Conservation (phyloP, 1,140 invertebrate genomes). For the Epicauta chinensis region DNA sequence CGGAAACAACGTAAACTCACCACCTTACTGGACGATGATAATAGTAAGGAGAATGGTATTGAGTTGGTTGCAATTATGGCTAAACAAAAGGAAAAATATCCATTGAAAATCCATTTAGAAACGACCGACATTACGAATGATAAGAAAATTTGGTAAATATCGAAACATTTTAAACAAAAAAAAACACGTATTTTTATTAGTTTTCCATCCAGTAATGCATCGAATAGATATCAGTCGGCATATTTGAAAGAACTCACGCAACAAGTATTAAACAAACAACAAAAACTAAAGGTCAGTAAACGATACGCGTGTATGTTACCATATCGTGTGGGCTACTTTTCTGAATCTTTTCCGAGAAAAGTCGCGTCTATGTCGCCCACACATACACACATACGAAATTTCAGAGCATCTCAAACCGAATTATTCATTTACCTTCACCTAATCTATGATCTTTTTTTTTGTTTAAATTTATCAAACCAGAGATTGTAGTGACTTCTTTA, state of each 20-base stretch:
- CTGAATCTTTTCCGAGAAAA: not conserved
- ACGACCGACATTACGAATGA: conserved; percentile 54
- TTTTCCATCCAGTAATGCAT: too few species aligned
- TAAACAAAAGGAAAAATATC: conserved; percentile 42
- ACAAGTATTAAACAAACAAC: conserved; percentile 35
- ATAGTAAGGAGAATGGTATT: conserved; percentile 52
- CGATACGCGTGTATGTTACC: not conserved
- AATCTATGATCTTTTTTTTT: too few species aligned
- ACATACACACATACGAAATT: too few species aligned
- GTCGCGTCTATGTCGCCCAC: not conserved
- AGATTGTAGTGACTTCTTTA: too few species aligned
- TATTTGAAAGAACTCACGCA: conserved; percentile 35
- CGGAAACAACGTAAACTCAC: conserved; percentile 42
- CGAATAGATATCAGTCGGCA: conserved; percentile 20
- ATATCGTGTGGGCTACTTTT: conserved; percentile 1
- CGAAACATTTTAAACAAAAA: too few species aligned
- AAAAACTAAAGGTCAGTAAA: conserved; percentile 28
- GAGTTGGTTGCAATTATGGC: conserved; percentile 63
- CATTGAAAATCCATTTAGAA: conserved; percentile 43
- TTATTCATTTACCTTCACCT: too few species aligned
- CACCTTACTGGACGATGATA: conserved; percentile 46
- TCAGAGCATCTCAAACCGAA: too few species aligned
- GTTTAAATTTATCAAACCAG: too few species aligned
- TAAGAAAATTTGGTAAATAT: conserved; percentile 22
- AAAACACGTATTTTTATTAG: too few species aligned